Conservation (phyloP, 2,888 invertebrate genomes). For the Mimumesa dahlbomi region DNA sequence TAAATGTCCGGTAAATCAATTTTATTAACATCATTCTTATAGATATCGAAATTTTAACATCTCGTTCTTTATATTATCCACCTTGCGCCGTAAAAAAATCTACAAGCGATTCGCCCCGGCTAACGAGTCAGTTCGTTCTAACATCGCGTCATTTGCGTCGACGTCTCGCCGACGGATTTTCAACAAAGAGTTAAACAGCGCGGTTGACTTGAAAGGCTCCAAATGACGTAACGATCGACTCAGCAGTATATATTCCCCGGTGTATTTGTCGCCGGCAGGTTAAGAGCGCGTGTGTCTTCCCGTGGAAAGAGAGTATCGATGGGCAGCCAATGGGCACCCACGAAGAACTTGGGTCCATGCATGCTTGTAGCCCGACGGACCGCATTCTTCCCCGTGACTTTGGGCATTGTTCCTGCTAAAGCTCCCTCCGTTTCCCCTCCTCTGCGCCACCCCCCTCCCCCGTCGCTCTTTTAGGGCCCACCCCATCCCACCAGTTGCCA, state of each 20-base stretch:
- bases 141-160: slow-evolving; percentile 14
- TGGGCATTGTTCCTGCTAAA: slow-evolving; percentile 78
- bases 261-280: slow-evolving; percentile 72
- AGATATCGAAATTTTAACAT: too few species aligned
- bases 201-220: slow-evolving; percentile 48
- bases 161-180: slow-evolving; percentile 7
- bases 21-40: too few species aligned
- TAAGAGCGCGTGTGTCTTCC: slow-evolving; percentile 47
- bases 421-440: slow-evolving; percentile 55
- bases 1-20: too few species aligned
- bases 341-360: slow-evolving; percentile 50
- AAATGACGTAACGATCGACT: slow-evolving; percentile 69
- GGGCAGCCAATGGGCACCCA: slow-evolving; percentile 50
- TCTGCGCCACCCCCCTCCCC: slow-evolving; percentile 46
- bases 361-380: slow-evolving; percentile 77
- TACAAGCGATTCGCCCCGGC: too few species aligned
- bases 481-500: slow-evolving; percentile 54
- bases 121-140: too few species aligned
- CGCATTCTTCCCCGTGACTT: slow-evolving; percentile 79
- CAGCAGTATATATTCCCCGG: slow-evolving; percentile 73
- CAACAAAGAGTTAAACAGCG: slow-evolving; percentile 28
- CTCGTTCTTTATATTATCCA: too few species aligned
- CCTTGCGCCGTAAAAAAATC: too few species aligned
- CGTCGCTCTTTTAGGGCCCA: slow-evolving; percentile 53
- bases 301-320: slow-evolving; percentile 51